Evolutionary conservation across 2,888 invertebrate genomes (phyloP).

Genomic region (Penaeus monodon): DNA sequence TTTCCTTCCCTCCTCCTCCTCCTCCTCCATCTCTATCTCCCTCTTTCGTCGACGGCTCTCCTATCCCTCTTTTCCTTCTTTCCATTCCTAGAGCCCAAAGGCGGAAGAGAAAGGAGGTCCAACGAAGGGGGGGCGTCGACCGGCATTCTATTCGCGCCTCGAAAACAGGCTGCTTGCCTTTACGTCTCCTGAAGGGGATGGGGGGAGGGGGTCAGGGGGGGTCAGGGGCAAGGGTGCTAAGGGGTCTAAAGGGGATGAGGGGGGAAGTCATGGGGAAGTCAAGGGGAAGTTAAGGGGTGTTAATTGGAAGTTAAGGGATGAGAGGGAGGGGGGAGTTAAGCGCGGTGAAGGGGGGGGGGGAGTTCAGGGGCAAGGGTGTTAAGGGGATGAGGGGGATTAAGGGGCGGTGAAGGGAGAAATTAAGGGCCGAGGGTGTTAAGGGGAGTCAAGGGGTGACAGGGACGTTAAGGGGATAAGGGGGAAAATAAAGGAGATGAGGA

Average conservation of each 20-base stretch:
- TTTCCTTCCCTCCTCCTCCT: too few relatives aligned
- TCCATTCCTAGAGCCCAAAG: background rate
- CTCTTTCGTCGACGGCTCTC: background rate
- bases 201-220: background rate
- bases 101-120: too few relatives aligned
- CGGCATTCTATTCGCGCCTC: background rate
- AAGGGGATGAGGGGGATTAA: background rate
- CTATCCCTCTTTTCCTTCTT: background rate
- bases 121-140: too few relatives aligned
- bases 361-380: background rate
- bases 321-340: background rate
- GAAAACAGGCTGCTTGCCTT: background rate
- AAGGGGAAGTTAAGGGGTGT: background rate
- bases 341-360: background rate
- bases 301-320: conserved; percentile 1
- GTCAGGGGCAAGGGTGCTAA: background rate
- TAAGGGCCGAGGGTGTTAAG: background rate
- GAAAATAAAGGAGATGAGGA: too few relatives aligned
- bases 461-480: too few relatives aligned
- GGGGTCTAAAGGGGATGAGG: too few relatives aligned
- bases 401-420: background rate
- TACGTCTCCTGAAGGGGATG: background rate
- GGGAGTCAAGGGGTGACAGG: too few relatives aligned
- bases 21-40: background rate
- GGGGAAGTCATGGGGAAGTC: too few relatives aligned